A percentile compares a stretch with the other conserved stretches of the same genome.
Conservation (phyloP, 2,888 invertebrate species). For the Subacronicta megacephala region DNA sequence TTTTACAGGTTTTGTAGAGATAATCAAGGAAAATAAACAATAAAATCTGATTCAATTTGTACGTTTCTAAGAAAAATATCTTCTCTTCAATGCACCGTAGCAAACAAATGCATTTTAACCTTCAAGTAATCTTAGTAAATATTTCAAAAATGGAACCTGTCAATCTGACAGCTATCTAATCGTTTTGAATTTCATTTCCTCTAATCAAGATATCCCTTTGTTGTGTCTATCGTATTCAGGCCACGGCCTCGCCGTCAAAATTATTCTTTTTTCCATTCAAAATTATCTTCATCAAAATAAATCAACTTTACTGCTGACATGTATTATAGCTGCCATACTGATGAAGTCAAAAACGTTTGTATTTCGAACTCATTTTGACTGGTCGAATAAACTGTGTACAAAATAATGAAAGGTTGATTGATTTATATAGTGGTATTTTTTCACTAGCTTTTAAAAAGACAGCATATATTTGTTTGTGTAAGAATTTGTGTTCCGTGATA, state of each 20-base stretch:
- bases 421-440: conserved; percentile 20
- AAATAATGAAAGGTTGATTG: conserved; percentile 7
- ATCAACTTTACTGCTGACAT: conserved; percentile 34
- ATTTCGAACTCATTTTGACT: conserved; percentile 12
- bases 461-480: too few species aligned
- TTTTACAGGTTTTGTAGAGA: too few species aligned
- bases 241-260: conserved; percentile 6
- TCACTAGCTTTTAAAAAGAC: background rate
- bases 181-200: conserved; percentile 34
- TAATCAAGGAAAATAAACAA: too few species aligned
- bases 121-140: background rate
- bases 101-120: too few species aligned
- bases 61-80: too few species aligned
- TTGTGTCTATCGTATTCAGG: conserved; percentile 23
- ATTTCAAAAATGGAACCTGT: conserved; percentile 25
- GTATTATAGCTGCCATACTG: conserved; percentile 10
- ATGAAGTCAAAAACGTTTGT: conserved; percentile 17
- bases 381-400: conserved; percentile 19
- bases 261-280: conserved; percentile 19
- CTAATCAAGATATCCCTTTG: conserved; percentile 29
- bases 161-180: conserved; percentile 46
- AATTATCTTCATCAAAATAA: conserved; percentile 36
- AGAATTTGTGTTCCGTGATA: too few species aligned
- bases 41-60: too few species aligned
- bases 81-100: too few species aligned